Evolutionary conservation across 2,888 invertebrate genomes (phyloP), one percentile per base, ranked within the genome.

Genomic region (Platycheirus rosarum): DNA sequence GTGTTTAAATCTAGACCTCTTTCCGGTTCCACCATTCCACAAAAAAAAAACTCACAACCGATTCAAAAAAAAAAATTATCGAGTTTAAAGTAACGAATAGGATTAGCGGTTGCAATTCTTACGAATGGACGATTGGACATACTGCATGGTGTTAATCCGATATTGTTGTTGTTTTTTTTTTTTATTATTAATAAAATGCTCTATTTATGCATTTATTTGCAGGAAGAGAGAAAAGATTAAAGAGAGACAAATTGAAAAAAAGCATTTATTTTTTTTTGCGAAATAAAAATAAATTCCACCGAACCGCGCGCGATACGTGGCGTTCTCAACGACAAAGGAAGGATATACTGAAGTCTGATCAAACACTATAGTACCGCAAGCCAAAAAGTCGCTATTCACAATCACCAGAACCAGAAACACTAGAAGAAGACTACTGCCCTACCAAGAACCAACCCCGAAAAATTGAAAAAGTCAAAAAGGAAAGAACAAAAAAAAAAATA

Each of bases 251-350:
- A 57, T 23, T 26, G 32, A 20, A 51, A 53, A 70, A 66, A 62
- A 71, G 66, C 73, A 55, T 63, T 82, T 71, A 55, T 77, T 66
- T 82, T 66, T 71, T 77, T 16, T 62, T 44, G 29, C 51, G 51
- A 73, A 63, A 70, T 49, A 75, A 76, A 60, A 57, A 57, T 70
- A 53, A 44, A 77, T 73, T 77, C 71, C 77, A 82, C 82, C 82
- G 84, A 78, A 84, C 78, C 77, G 78, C 78, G 77, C 78, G 78
- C 78, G 74, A 69, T 73, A 84, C 84, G 73, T 69, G 68, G 78
- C 77, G 73, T 69, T 73, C 74, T 69, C 78, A 69, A 74, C 69
- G 78, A 84, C 77, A 78, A 78, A 84, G 63, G 70, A 84, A 84
- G 82, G 82, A 82, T 82, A 77, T 68, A 82, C 82, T 82, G 55